Percentiles rank a stretch among this genome's conserved stretches.
phyloP scores from a whole-genome alignment of 2,113 vertebrate species.

The Myrmecophaga tridactyla region DNA sequence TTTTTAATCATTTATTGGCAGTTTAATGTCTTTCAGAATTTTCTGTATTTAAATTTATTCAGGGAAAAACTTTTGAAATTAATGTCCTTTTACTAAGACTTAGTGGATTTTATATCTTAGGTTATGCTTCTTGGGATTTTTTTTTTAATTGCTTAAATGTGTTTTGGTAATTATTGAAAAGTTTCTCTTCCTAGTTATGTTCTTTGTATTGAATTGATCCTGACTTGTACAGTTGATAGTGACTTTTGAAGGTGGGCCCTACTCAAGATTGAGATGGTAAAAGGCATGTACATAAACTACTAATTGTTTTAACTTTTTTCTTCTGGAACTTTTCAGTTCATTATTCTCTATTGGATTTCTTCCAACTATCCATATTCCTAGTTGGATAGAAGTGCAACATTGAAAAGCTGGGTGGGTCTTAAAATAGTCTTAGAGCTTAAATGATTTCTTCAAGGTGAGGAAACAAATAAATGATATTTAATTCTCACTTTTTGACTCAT shows the following conservation, averaged over 20 bases:
- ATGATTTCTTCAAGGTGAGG: slow-evolving; percentile 5
- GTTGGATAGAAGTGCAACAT: not conserved
- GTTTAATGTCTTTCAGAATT: slow-evolving; percentile 31
- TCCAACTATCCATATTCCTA: not conserved
- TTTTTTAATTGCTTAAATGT: slow-evolving; percentile 31
- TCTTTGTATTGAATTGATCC: not conserved
- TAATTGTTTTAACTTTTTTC: not conserved
- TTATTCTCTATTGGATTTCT: not conserved
- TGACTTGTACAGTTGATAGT: not conserved
- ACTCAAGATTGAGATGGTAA: not conserved
- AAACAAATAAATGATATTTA: not conserved
- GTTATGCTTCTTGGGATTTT: slow-evolving; percentile 33
- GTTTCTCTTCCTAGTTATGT: slow-evolving; percentile 36
- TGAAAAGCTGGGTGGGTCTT: slow-evolving; percentile 20
- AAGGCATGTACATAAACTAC: not conserved
- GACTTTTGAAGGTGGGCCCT: slow-evolving; percentile 5
- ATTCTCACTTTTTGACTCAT: not conserved
- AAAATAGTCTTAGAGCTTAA: not conserved
- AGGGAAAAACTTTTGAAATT: slow-evolving; percentile 18
- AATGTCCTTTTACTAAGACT: slow-evolving; percentile 36
- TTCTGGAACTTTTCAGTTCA: not conserved
- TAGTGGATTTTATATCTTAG: slow-evolving; percentile 34
- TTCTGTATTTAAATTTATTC: slow-evolving; percentile 37
- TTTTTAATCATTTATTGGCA: slow-evolving; percentile 13
- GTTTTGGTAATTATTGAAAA: slow-evolving; percentile 17